A percentile compares a stretch with the other conserved stretches of the same genome.
phyloP scores from a whole-genome alignment of 2,888 invertebrate species.

The Drosophila pseudotakahashii region DNA sequence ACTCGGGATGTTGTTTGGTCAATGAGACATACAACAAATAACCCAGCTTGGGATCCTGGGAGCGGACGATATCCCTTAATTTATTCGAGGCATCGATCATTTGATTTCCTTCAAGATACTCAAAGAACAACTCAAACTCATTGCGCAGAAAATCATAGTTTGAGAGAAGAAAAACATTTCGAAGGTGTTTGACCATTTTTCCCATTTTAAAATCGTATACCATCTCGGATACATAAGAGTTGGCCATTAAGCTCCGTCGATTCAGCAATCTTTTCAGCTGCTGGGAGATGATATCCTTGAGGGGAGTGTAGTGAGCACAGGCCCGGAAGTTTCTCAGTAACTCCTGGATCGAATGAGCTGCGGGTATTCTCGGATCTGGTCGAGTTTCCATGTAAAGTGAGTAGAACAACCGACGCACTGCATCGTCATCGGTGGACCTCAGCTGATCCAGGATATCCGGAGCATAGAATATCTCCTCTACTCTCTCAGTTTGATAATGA shows the following conservation, averaged over 20 bases:
- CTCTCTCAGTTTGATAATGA: neutral
- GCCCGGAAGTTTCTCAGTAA: constrained; percentile 21
- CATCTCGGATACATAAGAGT: constrained; percentile 29
- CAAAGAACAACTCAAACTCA: neutral
- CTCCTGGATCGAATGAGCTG: constrained; percentile 21
- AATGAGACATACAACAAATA: neutral
- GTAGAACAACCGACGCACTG: constrained; percentile 34
- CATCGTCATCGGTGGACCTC: neutral
- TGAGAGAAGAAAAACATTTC: constrained; percentile 18
- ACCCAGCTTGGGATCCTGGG: neutral
- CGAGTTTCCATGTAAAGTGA: constrained; percentile 38
- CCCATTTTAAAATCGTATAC: constrained; percentile 13
- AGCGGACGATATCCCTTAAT: constrained; percentile 24
- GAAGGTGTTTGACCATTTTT: constrained; percentile 4
- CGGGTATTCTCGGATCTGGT: constrained; percentile 21
- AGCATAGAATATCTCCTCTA: neutral
- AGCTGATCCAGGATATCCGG: constrained; percentile 47
- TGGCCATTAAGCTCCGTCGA: constrained; percentile 14
- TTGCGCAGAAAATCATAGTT: constrained; percentile 2
- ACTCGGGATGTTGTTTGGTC: neutral
- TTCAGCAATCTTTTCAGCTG: constrained; percentile 16
- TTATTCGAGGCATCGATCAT: neutral
- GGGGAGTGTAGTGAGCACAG: constrained; percentile 26
- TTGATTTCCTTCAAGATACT: neutral
- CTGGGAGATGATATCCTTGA: constrained; percentile 34